Percentiles rank a stretch among this genome's conserved stretches.
phyloP scores from a whole-genome alignment of 2,888 invertebrate species.

The Ochropleura leucogaster region DNA sequence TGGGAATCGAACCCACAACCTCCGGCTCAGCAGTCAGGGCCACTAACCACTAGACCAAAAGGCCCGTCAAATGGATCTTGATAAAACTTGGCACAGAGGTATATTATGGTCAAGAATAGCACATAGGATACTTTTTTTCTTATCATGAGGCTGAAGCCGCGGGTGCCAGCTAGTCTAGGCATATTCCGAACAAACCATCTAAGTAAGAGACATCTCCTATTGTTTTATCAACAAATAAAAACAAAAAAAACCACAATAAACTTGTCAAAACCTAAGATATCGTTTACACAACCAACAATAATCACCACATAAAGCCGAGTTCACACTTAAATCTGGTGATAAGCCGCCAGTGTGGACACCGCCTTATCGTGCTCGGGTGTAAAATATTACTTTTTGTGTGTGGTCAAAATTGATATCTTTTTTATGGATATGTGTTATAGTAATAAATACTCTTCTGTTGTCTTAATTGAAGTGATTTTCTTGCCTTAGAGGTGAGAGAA shows the following conservation, averaged over 20 bases:
- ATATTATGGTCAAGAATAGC: no score
- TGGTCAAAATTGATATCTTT: slow-evolving; percentile 46
- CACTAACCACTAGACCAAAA: no score
- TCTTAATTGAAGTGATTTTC: slow-evolving; percentile 47
- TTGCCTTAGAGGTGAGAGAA: slow-evolving; percentile 23
- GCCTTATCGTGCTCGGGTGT: slow-evolving; percentile 31
- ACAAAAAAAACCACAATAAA: slow-evolving; percentile 39
- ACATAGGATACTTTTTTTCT: no score
- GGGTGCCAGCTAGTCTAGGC: no score
- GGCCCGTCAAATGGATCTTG: no score
- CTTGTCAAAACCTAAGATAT: slow-evolving; percentile 36
- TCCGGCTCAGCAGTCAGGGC: no score
- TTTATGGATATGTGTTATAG: slow-evolving; percentile 44
- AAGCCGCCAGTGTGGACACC: slow-evolving; percentile 22
- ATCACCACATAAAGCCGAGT: slow-evolving; percentile 55
- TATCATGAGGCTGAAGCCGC: no score
- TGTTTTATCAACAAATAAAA: slow-evolving; percentile 29
- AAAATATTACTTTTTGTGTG: slow-evolving; percentile 46
- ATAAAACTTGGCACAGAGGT: no score
- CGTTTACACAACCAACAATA: slow-evolving; percentile 43
- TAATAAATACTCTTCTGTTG: slow-evolving; percentile 46
- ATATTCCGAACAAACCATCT: neutral
- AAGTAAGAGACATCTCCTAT: neutral
- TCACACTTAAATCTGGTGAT: slow-evolving; percentile 57
- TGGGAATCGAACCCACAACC: no score